Evolutionary conservation across 2,888 invertebrate species (phyloP).

Genomic region (Agrenia bidenticulata): DNA sequence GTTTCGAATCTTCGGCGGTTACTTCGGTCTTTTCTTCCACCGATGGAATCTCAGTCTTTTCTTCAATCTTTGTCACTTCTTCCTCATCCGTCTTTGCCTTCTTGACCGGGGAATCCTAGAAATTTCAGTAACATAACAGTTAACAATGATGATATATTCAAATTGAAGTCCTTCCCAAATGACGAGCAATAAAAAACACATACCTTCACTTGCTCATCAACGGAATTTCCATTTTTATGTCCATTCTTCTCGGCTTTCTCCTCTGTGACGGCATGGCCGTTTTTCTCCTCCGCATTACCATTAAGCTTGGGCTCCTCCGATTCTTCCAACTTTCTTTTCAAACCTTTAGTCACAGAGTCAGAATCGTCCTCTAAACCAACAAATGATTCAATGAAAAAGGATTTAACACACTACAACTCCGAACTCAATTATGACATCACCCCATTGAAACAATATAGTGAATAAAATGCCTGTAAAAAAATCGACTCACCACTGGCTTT

Average conservation of each 20-base stretch:
- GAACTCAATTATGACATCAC: neutral
- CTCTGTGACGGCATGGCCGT: constrained; percentile 5
- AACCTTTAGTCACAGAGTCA: constrained; percentile 4
- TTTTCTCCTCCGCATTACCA: constrained; percentile 5
- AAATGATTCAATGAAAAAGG: too few relatives aligned
- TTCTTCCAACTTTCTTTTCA: constrained; percentile 17
- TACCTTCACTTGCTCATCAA: neutral
- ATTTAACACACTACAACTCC: neutral
- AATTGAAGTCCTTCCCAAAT: neutral
- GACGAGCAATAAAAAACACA: neutral
- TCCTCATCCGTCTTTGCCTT: constrained; percentile 15
- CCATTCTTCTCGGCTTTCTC: neutral
- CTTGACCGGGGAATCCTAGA: constrained; percentile 14
- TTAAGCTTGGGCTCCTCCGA: constrained; percentile 11
- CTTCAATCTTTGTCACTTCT: constrained; percentile 2
- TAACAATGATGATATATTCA: neutral
- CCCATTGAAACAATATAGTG: neutral
- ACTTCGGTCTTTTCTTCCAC: neutral
- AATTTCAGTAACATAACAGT: neutral
- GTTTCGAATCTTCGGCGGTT: neutral
- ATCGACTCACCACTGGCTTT: constrained; percentile 9
- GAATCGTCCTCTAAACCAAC: neutral
- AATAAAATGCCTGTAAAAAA: neutral
- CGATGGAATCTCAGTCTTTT: neutral
- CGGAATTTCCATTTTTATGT: neutral